These are phyloP conservation scores for Macaria notata DNA, from an alignment of 2,888 invertebrate genomes.

Conservation along the genomic window DNA sequence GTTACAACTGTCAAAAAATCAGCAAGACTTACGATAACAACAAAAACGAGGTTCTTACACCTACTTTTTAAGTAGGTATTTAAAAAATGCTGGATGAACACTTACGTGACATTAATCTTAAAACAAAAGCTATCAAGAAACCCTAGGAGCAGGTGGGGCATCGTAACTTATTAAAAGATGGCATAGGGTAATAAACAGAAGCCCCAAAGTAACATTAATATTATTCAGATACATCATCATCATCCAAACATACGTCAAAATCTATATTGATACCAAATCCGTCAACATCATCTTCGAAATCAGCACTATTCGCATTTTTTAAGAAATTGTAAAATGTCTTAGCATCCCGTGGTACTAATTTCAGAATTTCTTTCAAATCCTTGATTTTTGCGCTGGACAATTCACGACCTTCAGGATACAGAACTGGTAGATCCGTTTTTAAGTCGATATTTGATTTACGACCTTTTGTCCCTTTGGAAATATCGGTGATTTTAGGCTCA, in stretches of 20 bases:
- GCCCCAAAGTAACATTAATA: neutral
- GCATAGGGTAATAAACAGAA: neutral
- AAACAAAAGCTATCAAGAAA: neutral
- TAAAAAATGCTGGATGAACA: neutral
- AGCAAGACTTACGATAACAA: constrained; percentile 1
- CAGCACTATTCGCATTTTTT: constrained; percentile 1
- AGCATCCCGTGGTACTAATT: constrained; percentile 17
- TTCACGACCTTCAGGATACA: constrained; percentile 15
- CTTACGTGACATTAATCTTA: neutral
- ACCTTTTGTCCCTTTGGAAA: constrained; percentile 6
- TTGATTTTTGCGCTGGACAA: constrained; percentile 16
- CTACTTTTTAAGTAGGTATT: neutral
- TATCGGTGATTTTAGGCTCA: constrained; percentile 3
- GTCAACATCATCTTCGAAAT: constrained; percentile 16
- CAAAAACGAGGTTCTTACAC: constrained; percentile 1
- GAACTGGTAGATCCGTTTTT: constrained; percentile 5
- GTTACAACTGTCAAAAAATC: neutral
- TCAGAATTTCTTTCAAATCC: constrained; percentile 16
- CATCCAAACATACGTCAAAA: constrained; percentile 7
- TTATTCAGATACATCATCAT: neutral
- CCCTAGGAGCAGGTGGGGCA: neutral
- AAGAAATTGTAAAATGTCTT: constrained; percentile 14
- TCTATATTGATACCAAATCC: constrained; percentile 11
- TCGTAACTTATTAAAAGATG: neutral
- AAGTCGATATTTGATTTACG: constrained; percentile 4